phyloP scores from a whole-genome alignment of 2,888 invertebrate species.

The Drosophila histrio region DNA sequence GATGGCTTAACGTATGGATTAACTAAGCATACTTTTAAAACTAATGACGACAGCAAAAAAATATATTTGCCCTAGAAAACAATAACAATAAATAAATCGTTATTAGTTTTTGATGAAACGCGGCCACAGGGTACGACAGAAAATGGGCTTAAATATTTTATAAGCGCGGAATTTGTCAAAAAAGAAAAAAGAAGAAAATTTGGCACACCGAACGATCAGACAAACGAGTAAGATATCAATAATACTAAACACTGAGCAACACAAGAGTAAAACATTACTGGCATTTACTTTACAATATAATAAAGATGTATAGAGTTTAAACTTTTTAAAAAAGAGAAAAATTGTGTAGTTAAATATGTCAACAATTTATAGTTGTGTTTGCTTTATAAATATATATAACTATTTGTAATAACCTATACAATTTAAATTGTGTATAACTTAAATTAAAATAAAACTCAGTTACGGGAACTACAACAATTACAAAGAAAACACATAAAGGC shows the following conservation, averaged over 20 bases:
- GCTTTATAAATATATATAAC: no score
- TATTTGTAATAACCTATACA: no score
- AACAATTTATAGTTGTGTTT: no score
- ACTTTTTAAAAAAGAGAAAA: no score
- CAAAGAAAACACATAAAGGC: no score
- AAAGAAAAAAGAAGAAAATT: constrained; percentile 27
- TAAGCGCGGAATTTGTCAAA: constrained; percentile 48
- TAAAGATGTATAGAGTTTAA: no score
- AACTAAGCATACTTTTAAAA: constrained; percentile 39
- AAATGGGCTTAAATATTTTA: constrained; percentile 59
- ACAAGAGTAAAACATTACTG: neutral
- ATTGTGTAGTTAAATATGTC: no score
- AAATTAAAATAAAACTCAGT: no score
- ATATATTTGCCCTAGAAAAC: constrained; percentile 32
- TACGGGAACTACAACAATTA: no score
- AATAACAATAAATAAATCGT: constrained; percentile 15
- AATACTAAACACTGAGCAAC: constrained; percentile 24
- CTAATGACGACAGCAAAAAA: constrained; percentile 38
- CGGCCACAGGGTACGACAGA: constrained; percentile 4
- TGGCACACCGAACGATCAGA: constrained; percentile 47
- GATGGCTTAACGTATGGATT: constrained; percentile 35
- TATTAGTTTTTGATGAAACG: constrained; percentile 53
- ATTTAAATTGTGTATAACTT: no score
- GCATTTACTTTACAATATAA: no score
- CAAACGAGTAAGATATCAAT: constrained; percentile 15